These are phyloP conservation scores for Lonchura striata DNA, from an alignment of 2,113 vertebrate genomes.

Conservation along the genomic window DNA sequence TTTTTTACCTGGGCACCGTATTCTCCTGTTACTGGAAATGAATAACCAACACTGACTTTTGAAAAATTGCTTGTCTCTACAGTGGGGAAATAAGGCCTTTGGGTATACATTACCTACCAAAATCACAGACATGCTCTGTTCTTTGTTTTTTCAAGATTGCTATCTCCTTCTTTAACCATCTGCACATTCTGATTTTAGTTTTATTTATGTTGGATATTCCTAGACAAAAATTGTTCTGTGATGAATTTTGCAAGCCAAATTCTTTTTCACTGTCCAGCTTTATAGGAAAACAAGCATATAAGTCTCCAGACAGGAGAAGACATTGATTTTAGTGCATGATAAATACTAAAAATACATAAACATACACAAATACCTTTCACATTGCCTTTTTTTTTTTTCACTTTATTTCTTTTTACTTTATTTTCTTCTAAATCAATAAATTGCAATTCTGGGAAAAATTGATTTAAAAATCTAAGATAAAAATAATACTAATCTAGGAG, in stretches of 20 bases:
- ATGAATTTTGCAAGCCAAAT: background rate
- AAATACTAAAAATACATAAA: background rate
- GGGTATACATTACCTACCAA: background rate
- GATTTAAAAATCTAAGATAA: background rate
- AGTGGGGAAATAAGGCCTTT: background rate
- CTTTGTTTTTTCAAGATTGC: background rate
- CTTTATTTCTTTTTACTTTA: background rate
- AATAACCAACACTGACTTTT: background rate
- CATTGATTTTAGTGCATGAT: background rate
- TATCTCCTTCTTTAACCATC: background rate
- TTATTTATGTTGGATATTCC: background rate
- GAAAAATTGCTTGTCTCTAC: background rate
- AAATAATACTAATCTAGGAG: background rate
- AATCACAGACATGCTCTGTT: background rate
- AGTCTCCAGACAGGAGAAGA: background rate
- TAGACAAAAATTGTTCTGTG: background rate
- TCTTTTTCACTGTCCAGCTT: background rate
- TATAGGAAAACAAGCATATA: background rate
- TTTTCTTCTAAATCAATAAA: background rate
- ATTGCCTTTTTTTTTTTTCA: background rate
- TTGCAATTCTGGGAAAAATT: background rate
- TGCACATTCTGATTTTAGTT: background rate
- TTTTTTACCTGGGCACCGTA: background rate
- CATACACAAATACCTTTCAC: background rate
- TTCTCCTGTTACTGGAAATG: background rate